phyloP scores from a whole-genome alignment of 2,113 vertebrate species.

The Halcyon senegalensis region DNA sequence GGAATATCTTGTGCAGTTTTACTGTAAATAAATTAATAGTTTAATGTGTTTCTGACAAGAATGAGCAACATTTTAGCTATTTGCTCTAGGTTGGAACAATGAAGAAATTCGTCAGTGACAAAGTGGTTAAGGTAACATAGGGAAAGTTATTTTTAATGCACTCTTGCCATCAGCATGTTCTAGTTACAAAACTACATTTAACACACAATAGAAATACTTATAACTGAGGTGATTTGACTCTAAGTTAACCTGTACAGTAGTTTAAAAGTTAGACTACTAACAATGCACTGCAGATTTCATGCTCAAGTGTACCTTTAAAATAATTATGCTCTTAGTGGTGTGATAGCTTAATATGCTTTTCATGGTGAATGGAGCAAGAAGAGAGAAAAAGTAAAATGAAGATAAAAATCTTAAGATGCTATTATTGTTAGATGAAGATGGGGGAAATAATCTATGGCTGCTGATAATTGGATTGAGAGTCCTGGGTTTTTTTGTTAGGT shows the following conservation, averaged over 20 bases:
- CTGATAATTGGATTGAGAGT: background rate
- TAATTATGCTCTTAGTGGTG: slow-evolving; percentile 19
- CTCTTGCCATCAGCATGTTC: slow-evolving; percentile 56
- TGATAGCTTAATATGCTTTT: slow-evolving; percentile 41
- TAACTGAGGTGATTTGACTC: slow-evolving; percentile 8
- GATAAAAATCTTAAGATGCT: background rate
- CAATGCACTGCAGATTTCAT: slow-evolving; percentile 32
- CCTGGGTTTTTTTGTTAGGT: background rate
- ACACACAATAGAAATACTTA: slow-evolving; percentile 18
- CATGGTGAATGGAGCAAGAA: background rate
- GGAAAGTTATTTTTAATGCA: slow-evolving; percentile 49
- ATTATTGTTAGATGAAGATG: background rate
- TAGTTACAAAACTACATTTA: slow-evolving; percentile 26
- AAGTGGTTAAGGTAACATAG: slow-evolving; percentile 71
- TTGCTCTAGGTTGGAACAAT: slow-evolving; percentile 66
- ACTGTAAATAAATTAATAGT: background rate
- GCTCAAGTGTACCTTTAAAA: slow-evolving; percentile 28
- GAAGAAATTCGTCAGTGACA: slow-evolving; percentile 67
- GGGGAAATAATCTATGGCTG: background rate
- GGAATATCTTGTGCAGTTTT: background rate
- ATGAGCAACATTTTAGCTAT: slow-evolving; percentile 70
- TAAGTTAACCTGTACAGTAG: slow-evolving; percentile 29
- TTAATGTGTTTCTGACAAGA: slow-evolving; percentile 38
- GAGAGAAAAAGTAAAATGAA: background rate
- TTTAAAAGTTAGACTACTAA: slow-evolving; percentile 51